Percentiles rank a stretch among this genome's conserved stretches.
These are phyloP conservation scores for Diadema setosum DNA, from an alignment of 35 echinoderm and acorn worm species.

Conservation along the genomic window DNA sequence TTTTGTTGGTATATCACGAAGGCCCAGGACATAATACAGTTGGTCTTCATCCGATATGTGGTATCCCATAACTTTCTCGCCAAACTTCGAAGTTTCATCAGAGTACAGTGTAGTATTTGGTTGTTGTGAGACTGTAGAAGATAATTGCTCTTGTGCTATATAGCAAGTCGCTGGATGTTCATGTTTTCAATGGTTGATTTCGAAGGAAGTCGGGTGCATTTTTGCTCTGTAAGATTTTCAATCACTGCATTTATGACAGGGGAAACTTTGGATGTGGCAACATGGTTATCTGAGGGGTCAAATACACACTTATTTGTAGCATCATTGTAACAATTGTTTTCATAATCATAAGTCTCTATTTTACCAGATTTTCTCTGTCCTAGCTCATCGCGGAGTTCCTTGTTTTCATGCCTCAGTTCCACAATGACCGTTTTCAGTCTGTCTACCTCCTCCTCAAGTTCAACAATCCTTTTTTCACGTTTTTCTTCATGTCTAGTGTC, in stretches of 20 bases:
- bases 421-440: neutral
- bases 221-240: neutral
- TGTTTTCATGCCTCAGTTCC: neutral
- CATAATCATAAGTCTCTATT: neutral
- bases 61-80: neutral
- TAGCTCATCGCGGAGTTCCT: neutral
- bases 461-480: neutral
- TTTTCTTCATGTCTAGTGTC: neutral
- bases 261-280: neutral
- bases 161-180: neutral
- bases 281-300: neutral
- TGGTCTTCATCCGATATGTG: neutral
- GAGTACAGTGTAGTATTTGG: neutral
- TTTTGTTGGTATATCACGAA: conserved; percentile 23
- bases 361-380: neutral
- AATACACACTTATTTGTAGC: neutral
- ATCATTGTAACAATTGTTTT: neutral
- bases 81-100: neutral
- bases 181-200: neutral
- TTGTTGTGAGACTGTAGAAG: neutral
- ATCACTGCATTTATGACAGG: too few species aligned
- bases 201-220: neutral
- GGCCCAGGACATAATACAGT: neutral
- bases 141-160: neutral
- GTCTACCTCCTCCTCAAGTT: neutral